Conservation (phyloP, 2,888 invertebrate species). For the Diaprepes abbreviatus region DNA sequence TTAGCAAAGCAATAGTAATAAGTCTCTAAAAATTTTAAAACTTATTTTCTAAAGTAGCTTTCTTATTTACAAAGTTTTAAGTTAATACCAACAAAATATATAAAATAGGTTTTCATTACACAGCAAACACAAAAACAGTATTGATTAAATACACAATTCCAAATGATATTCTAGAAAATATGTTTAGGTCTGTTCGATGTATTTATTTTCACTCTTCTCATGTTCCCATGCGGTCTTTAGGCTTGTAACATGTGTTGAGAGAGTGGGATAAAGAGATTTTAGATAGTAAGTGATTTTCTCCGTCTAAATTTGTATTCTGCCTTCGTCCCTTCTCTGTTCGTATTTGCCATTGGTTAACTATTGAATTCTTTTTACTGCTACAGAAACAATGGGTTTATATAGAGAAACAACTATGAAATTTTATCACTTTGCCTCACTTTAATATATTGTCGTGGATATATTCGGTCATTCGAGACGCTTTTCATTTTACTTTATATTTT, state of each 20-base stretch:
- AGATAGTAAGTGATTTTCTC: conserved; percentile 62
- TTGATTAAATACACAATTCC: too few relatives aligned
- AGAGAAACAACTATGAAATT: conserved; percentile 57
- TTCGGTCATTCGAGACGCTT: neutral
- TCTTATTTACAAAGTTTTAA: too few relatives aligned
- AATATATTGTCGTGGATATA: conserved; percentile 18
- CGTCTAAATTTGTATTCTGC: conserved; percentile 62
- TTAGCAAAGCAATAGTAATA: too few relatives aligned
- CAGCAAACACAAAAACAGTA: too few relatives aligned
- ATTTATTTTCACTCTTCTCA: conserved; percentile 48
- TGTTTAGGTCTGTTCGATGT: conserved; percentile 18
- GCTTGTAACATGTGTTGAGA: conserved; percentile 62
- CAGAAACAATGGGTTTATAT: conserved; percentile 57
- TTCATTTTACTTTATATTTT: conserved; percentile 2
- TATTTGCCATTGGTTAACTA: conserved; percentile 62
- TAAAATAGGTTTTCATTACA: too few relatives aligned
- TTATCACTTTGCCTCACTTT: conserved; percentile 51
- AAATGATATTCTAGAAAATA: too few relatives aligned
- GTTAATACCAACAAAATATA: too few relatives aligned
- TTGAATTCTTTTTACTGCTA: conserved; percentile 59
- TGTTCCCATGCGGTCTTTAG: conserved; percentile 49
- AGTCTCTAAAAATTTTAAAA: too few relatives aligned
- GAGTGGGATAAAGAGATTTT: conserved; percentile 63
- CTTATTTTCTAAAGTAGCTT: too few relatives aligned
- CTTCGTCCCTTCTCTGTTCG: conserved; percentile 60